Evolutionary conservation across 2,797 vertebrate species (phyloP), one percentile per base, ranked within the genome.

Genomic region (Pseudomugil gertrudae): DNA sequence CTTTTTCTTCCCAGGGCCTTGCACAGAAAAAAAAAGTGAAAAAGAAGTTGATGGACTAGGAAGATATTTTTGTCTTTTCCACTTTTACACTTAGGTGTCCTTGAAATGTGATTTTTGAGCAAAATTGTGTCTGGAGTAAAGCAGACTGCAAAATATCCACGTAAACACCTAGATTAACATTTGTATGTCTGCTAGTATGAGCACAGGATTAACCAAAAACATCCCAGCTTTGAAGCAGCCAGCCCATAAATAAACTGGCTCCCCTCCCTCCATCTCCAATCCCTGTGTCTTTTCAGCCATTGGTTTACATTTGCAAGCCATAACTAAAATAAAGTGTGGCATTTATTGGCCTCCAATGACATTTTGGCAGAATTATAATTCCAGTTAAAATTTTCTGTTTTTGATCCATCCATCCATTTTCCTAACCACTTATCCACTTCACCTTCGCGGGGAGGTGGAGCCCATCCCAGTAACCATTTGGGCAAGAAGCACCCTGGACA

Each of bases 1-100:
- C 79, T 84, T 83, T 86, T 89, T 85, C 84, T 87, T 92, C 85
- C 79, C 82, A 90, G 74, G 80, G 72, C 78, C 85, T 79, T 64
- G 82, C 78, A 80, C 72, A 38, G 60, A 77, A 64, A 60, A 68
- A 9, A 15, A 21, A 57, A 63, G 32, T 74, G 55, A 73, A 69
- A 79, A 54, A 66, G 51, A 80, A 45, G 35, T 61, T 62, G 69
- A 75, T 79, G 75, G 67, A 58, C 55, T 21, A 66, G 78, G 81
- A 83, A 78, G 3, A 80, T 60, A 79, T 79, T 87, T 79, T 80
- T 57, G 67, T 73, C 63, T 36, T 76, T 36, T 56, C 63, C 45
- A 36, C 80, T 84, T 78, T 70, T 75, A 60, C 43, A 63, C 55
- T 5, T 55, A 35, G 64, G 66, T 74, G 79, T 68, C 67, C 53